Conservation (phyloP, 2,113 vertebrate species). For the Onychorhynchus coronatus region DNA sequence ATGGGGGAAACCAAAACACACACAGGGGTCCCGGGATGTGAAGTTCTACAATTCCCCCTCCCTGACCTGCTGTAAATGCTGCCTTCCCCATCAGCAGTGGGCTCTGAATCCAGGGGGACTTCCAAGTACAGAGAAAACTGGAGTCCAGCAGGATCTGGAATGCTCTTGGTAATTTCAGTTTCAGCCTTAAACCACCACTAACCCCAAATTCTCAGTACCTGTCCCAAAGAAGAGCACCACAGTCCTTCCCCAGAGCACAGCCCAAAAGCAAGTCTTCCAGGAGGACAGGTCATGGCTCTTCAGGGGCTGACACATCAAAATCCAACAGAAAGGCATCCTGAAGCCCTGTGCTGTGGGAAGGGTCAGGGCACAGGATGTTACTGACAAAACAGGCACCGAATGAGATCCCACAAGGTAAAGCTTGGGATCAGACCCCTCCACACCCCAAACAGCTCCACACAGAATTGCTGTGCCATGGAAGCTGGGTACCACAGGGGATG, state of each 20-base stretch:
- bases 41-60: neutral
- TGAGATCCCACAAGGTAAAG: neutral
- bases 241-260: neutral
- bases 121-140: neutral
- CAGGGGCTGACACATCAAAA: neutral
- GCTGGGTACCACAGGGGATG: neutral
- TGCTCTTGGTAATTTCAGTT: neutral
- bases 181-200: neutral
- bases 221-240: neutral
- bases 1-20: neutral
- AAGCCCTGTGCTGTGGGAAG: neutral
- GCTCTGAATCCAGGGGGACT: neutral
- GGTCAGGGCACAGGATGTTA: fast-evolving
- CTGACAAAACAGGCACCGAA: neutral
- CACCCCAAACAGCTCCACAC: fast-evolving
- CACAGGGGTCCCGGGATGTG: fast-evolving
- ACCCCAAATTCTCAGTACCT: neutral
- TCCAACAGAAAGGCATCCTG: neutral
- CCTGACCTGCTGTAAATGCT: neutral
- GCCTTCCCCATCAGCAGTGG: neutral
- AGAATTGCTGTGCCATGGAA: neutral
- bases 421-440: neutral
- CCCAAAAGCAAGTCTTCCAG: neutral
- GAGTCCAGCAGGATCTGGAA: neutral
- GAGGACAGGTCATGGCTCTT: fast-evolving